Evolutionary conservation across 2,113 vertebrate genomes (phyloP).

Genomic region (Nymphicus hollandicus): DNA sequence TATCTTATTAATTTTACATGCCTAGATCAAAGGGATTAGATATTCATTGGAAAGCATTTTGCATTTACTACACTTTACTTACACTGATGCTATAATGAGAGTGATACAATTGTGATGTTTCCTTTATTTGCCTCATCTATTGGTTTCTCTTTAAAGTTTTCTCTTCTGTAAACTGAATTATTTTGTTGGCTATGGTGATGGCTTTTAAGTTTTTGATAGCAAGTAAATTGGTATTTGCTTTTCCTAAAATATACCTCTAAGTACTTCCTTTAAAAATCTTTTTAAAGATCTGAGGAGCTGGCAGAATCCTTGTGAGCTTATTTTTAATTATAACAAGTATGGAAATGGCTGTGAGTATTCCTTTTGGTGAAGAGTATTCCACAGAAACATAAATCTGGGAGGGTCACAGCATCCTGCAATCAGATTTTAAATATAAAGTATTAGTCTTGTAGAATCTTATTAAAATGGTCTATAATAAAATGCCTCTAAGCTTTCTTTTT

Average conservation of each 20-base stretch:
- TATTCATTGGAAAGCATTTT: background rate
- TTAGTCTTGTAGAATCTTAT: background rate
- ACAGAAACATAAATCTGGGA: background rate
- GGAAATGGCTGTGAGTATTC: background rate
- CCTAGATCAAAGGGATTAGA: background rate
- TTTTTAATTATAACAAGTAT: background rate
- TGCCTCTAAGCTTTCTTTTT: background rate
- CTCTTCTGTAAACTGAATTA: background rate
- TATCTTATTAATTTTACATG: background rate
- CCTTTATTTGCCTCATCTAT: background rate
- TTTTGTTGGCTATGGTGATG: background rate
- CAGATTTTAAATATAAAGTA: background rate
- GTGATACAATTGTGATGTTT: background rate
- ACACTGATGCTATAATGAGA: background rate
- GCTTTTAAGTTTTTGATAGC: background rate
- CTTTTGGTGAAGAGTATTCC: background rate
- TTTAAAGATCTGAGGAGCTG: background rate
- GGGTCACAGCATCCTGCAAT: background rate
- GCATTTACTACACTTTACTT: background rate
- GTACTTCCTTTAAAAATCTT: background rate
- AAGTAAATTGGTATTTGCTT: background rate
- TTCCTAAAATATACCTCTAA: background rate
- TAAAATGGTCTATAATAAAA: background rate
- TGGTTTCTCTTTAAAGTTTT: background rate
- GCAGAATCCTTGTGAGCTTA: background rate